phyloP scores from a whole-genome alignment of 2,113 vertebrate species.

The Apteryx owenii region DNA sequence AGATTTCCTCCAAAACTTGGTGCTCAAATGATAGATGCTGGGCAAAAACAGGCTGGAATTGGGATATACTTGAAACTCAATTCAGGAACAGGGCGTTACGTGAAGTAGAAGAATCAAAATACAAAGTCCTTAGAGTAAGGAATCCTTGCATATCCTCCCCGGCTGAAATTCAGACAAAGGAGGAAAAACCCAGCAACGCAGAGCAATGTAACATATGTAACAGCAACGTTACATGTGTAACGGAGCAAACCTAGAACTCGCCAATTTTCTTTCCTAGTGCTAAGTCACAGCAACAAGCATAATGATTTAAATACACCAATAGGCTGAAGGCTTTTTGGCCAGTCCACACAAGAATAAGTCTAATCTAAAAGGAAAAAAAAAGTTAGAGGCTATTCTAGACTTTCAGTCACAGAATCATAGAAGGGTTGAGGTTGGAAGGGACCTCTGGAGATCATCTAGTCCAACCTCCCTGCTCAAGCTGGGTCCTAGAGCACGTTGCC shows the following conservation, averaged over 20 bases:
- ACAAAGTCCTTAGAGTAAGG: background rate
- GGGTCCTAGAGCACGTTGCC: too few relatives aligned
- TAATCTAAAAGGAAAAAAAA: background rate
- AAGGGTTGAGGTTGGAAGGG: too few relatives aligned
- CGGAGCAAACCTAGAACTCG: too few relatives aligned
- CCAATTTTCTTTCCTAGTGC: background rate
- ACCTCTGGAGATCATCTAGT: too few relatives aligned
- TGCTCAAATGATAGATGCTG: background rate
- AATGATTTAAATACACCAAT: background rate
- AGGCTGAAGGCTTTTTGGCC: background rate
- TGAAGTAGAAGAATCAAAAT: background rate
- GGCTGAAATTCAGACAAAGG: background rate
- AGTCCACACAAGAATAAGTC: background rate
- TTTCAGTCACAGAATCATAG: background rate
- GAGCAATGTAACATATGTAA: too few relatives aligned
- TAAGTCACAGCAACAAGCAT: accelerated
- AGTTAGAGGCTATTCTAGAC: background rate
- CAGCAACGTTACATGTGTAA: background rate
- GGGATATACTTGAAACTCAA: background rate
- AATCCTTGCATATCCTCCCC: background rate
- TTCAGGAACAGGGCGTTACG: background rate
- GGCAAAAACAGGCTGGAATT: background rate
- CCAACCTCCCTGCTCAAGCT: too few relatives aligned
- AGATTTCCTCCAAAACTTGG: background rate
- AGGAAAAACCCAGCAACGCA: background rate